phyloP scores from a whole-genome alignment of 2,797 vertebrate genomes.

The Anniella stebbinsi region DNA sequence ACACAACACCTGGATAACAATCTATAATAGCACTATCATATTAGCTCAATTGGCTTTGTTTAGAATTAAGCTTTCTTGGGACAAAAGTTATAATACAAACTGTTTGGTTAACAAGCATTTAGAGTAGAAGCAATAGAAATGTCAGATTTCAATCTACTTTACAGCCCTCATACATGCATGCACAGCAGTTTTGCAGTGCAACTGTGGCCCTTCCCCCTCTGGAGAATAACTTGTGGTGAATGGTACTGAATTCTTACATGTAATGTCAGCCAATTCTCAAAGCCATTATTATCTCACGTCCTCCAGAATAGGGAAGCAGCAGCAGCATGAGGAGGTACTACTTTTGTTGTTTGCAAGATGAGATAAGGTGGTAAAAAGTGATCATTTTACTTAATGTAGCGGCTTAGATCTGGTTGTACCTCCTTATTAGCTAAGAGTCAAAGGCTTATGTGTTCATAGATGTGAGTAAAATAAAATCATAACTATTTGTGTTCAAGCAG shows the following conservation, averaged over 20 bases:
- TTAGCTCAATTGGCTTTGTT: not conserved
- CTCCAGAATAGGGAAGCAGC: not conserved
- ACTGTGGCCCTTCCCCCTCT: not conserved
- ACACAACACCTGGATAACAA: not conserved
- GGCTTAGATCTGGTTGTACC: not conserved
- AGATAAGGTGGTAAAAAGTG: not conserved
- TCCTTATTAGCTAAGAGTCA: not conserved
- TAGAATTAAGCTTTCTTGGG: not conserved
- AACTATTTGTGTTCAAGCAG: not conserved
- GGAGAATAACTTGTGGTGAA: not conserved
- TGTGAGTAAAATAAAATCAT: not conserved
- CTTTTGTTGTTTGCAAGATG: not conserved
- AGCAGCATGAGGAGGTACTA: not conserved
- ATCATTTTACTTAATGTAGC: not conserved
- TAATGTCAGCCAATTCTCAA: not conserved
- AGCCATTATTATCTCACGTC: not conserved
- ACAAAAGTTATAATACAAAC: not conserved
- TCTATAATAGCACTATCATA: not conserved
- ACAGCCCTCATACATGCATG: not conserved
- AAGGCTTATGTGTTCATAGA: not conserved
- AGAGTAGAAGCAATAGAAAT: slow-evolving; percentile 16
- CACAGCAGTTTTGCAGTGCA: not conserved
- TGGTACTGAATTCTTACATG: rapidly evolving
- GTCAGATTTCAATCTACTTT: not conserved
- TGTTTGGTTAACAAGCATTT: not conserved